phyloP scores from a whole-genome alignment of 2,113 vertebrate genomes.

The Podocnemis expansa region DNA sequence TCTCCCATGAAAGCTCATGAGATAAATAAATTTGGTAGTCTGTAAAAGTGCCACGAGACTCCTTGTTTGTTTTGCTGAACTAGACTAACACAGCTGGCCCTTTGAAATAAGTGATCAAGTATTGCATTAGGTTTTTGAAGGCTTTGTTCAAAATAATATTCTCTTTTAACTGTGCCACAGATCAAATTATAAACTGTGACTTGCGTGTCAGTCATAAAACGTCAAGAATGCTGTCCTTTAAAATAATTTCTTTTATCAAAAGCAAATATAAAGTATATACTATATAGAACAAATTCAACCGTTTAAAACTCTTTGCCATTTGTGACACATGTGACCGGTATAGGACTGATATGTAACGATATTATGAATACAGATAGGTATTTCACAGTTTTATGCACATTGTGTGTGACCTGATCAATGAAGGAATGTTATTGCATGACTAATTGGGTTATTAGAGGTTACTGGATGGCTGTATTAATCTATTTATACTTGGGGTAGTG shows the following conservation, averaged over 20 bases:
- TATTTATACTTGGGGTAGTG: background rate
- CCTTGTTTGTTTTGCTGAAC: too few species aligned
- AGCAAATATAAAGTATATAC: background rate
- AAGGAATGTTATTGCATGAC: background rate
- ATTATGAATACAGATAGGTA: background rate
- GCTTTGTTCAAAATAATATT: background rate
- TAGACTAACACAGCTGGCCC: too few species aligned
- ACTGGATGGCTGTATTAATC: background rate
- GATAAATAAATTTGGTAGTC: too few species aligned
- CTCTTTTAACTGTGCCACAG: background rate
- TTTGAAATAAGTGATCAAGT: background rate
- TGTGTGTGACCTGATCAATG: background rate
- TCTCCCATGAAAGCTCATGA: too few species aligned
- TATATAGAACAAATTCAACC: background rate
- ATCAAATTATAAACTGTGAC: background rate
- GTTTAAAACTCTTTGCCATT: background rate
- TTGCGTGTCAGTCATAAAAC: background rate
- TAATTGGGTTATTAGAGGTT: background rate
- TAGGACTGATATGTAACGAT: rapidly evolving
- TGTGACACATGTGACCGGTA: background rate
- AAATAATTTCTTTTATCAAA: background rate
- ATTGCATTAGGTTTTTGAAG: background rate
- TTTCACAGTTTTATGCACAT: background rate
- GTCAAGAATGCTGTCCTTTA: background rate
- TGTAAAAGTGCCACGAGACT: too few species aligned